Percentiles rank a stretch among this genome's conserved stretches.
Conservation (phyloP, 1,140 invertebrate species). For the Plodia interpunctella region DNA sequence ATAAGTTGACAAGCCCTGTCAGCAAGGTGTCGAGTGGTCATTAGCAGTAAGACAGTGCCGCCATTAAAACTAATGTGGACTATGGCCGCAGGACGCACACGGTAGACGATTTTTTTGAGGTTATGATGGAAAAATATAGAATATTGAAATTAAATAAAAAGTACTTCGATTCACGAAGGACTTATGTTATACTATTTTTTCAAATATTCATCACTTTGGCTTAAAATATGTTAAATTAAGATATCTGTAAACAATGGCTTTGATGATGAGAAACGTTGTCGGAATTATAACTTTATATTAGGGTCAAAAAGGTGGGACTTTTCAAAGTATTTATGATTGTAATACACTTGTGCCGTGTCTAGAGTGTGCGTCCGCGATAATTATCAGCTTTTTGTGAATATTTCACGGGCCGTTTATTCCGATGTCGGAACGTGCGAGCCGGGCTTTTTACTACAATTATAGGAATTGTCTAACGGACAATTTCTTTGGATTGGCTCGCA, state of each 20-base stretch:
- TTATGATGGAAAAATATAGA: too few species aligned
- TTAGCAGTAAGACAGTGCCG: slow-evolving; percentile 18
- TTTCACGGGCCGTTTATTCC: slow-evolving; percentile 44
- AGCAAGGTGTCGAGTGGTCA: slow-evolving; percentile 36
- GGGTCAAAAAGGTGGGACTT: too few species aligned
- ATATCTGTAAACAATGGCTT: too few species aligned
- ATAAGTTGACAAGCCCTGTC: slow-evolving; percentile 29
- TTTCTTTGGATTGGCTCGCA: background rate
- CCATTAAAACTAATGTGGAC: slow-evolving; percentile 28
- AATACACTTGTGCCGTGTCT: background rate
- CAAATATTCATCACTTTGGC: too few species aligned
- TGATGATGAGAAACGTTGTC: too few species aligned
- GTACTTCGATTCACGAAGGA: too few species aligned
- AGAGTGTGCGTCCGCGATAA: slow-evolving; percentile 21
- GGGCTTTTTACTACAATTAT: slow-evolving; percentile 10
- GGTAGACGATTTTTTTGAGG: background rate
- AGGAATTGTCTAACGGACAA: background rate
- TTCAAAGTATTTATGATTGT: background rate
- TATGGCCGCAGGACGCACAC: slow-evolving; percentile 18
- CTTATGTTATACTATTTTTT: too few species aligned
- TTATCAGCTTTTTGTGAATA: slow-evolving; percentile 45
- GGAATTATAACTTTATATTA: too few species aligned
- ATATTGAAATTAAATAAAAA: too few species aligned
- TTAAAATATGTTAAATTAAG: too few species aligned
- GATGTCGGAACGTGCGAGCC: slow-evolving; percentile 8